phyloP scores from a whole-genome alignment of 1,140 invertebrate species.

The Eriocheir sinensis region DNA sequence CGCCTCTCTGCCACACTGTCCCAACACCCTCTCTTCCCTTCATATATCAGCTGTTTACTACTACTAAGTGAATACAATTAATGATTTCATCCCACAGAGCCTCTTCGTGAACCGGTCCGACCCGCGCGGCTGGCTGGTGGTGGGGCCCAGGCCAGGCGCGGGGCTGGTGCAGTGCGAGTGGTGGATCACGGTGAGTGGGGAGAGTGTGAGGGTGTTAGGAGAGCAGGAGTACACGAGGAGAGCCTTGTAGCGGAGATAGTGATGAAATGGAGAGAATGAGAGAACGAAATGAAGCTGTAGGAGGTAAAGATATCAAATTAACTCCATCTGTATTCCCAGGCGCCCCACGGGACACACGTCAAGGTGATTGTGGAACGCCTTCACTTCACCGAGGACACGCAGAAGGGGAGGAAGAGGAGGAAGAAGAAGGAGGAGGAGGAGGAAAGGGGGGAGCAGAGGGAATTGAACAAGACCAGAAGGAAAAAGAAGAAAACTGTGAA shows the following conservation, averaged over 20 bases:
- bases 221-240: neutral
- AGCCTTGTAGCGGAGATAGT: neutral
- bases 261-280: neutral
- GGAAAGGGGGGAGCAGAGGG: neutral
- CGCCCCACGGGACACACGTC: slow-evolving; percentile 58
- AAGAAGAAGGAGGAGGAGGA: no score
- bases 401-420: no score
- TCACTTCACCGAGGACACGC: neutral
- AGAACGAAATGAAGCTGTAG: neutral
- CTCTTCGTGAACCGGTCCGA: slow-evolving; percentile 64
- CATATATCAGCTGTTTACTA: neutral
- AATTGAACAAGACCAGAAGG: neutral
- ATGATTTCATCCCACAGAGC: neutral
- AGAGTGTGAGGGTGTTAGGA: no score
- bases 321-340: neutral
- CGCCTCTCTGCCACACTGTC: no score
- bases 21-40: no score
- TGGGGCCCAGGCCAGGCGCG: slow-evolving; percentile 3
- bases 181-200: slow-evolving; percentile 51
- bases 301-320: neutral
- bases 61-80: no score
- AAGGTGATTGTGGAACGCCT: slow-evolving; percentile 48
- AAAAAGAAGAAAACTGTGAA: neutral
- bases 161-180: slow-evolving; percentile 62
- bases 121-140: slow-evolving; percentile 53